Evolutionary conservation across 2,888 invertebrate species (phyloP).

Genomic region (Pyrgus malvae): DNA sequence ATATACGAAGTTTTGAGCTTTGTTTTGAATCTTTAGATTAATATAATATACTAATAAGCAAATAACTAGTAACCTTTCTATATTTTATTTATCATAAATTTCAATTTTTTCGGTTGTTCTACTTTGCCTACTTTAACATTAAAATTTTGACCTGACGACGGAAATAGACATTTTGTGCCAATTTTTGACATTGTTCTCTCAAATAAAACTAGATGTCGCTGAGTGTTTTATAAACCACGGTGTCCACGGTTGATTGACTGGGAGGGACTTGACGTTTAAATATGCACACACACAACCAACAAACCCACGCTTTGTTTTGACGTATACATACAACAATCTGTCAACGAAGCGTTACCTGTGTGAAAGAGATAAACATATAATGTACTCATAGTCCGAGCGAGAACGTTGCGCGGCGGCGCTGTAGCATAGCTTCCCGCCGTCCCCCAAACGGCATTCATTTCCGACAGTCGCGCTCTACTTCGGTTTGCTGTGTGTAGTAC

Average conservation of each 20-base stretch:
- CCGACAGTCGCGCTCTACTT: constrained; percentile 70
- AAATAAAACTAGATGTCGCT: constrained; percentile 52
- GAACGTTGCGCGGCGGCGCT: constrained; percentile 70
- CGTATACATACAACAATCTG: constrained; percentile 61
- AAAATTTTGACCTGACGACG: too few species aligned
- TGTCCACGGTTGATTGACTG: constrained; percentile 53
- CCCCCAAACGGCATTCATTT: constrained; percentile 49
- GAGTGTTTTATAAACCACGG: constrained; percentile 38
- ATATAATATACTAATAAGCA: too few species aligned
- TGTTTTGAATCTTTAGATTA: too few species aligned
- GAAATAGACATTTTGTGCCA: too few species aligned
- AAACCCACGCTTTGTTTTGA: constrained; percentile 77
- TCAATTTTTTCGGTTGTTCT: too few species aligned
- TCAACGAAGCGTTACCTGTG: constrained; percentile 59
- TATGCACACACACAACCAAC: constrained; percentile 36
- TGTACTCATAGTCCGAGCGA: constrained; percentile 42
- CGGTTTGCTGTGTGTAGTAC: constrained; percentile 63
- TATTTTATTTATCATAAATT: too few species aligned
- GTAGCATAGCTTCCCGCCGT: constrained; percentile 72
- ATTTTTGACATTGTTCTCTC: neutral
- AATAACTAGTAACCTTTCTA: too few species aligned
- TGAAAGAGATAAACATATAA: constrained; percentile 47
- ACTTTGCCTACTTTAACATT: too few species aligned
- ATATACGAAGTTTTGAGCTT: too few species aligned
- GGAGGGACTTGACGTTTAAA: constrained; percentile 68